Evolutionary conservation across 1,140 invertebrate species (phyloP).

Genomic region (Phortica variegata): DNA sequence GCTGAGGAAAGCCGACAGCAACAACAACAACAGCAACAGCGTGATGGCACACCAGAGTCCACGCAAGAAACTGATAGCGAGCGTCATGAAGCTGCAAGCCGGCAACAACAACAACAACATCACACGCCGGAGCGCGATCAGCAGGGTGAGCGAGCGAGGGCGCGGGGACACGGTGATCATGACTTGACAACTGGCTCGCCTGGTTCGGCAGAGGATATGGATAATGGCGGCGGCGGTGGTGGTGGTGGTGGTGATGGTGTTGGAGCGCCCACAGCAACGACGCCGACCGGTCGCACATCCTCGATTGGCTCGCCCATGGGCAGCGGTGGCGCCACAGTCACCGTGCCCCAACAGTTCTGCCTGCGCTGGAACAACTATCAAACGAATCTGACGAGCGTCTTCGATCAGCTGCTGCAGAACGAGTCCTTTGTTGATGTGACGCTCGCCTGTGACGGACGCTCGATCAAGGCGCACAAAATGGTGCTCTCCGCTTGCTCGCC

Average conservation of each 20-base stretch:
- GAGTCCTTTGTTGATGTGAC: slow-evolving; percentile 92
- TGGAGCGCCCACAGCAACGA: neutral
- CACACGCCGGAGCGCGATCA: slow-evolving; percentile 4
- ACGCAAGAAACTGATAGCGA: neutral
- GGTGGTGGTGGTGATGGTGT: neutral
- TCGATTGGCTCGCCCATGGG: slow-evolving; percentile 17
- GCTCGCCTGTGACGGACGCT: slow-evolving; percentile 85
- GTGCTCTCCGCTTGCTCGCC: slow-evolving; percentile 89
- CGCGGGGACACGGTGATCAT: too few species aligned
- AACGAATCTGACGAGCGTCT: slow-evolving; percentile 85
- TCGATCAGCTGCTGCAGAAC: slow-evolving; percentile 86
- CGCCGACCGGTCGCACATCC: slow-evolving; percentile 11
- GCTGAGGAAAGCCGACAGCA: slow-evolving; percentile 27
- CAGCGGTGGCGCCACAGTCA: too few species aligned
- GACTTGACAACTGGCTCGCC: too few species aligned
- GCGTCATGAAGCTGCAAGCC: slow-evolving; percentile 4
- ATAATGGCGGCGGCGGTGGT: neutral
- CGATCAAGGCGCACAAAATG: slow-evolving; percentile 90
- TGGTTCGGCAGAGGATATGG: too few species aligned
- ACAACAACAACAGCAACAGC: slow-evolving; percentile 33
- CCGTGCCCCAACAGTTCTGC: slow-evolving; percentile 67
- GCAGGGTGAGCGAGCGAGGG: too few species aligned
- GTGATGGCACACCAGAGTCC: slow-evolving; percentile 18
- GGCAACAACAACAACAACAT: slow-evolving; percentile 16
- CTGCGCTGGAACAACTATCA: slow-evolving; percentile 94